phyloP scores from a whole-genome alignment of 2,113 vertebrate species.

The Peromyscus polionotus region DNA sequence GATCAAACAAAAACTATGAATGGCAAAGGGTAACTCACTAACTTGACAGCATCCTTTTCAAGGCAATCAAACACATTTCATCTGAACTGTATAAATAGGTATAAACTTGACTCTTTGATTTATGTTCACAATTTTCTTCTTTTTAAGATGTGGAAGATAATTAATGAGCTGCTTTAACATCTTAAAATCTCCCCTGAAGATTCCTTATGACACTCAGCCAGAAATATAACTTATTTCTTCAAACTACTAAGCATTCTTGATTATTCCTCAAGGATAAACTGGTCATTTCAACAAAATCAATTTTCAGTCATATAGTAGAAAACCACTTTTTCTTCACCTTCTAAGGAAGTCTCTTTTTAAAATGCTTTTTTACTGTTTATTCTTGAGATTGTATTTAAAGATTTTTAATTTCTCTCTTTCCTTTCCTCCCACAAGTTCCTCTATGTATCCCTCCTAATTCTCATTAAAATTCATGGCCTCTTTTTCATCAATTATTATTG shows the following conservation, averaged over 20 bases:
- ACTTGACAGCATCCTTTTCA: background rate
- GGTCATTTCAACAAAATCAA: background rate
- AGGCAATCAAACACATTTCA: background rate
- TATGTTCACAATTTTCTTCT: background rate
- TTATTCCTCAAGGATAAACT: background rate
- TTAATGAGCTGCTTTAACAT: background rate
- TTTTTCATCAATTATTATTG: background rate
- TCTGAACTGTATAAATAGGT: conserved; percentile 5
- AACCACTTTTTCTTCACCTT: background rate
- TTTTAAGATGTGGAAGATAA: background rate
- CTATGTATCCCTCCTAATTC: background rate
- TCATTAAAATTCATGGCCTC: too few relatives aligned
- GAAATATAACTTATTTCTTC: background rate
- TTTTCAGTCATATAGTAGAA: background rate
- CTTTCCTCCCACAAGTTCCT: background rate
- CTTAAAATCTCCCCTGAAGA: background rate
- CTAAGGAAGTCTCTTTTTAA: background rate
- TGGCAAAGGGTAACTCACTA: background rate
- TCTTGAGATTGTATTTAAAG: background rate
- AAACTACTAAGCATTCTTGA: background rate
- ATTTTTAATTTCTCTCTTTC: background rate
- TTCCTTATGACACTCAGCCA: background rate
- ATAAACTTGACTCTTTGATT: conserved; percentile 17
- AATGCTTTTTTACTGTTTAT: background rate
- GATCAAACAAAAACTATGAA: background rate